phyloP scores from a whole-genome alignment of 2,113 vertebrate genomes.

The Microcebus murinus region DNA sequence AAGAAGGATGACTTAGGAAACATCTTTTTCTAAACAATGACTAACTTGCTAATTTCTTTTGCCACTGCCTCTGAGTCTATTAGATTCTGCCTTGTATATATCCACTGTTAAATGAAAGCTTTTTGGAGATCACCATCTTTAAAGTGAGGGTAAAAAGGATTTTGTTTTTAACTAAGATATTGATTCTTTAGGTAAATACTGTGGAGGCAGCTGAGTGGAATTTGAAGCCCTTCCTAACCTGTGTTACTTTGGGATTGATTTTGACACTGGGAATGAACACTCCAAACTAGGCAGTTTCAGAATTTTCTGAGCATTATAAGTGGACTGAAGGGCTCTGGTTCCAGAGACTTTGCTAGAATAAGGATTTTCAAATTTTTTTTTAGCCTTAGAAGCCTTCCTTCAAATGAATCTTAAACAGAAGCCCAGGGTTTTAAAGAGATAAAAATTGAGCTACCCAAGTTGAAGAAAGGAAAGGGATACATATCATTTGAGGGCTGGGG shows the following conservation, averaged over 20 bases:
- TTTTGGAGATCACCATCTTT: neutral
- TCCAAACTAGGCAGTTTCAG: neutral
- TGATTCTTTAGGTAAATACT: neutral
- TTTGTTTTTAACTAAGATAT: neutral
- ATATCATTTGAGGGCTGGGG: neutral
- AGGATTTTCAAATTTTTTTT: slow-evolving; percentile 2
- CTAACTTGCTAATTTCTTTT: slow-evolving; percentile 1
- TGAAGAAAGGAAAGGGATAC: neutral
- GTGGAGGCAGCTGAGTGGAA: neutral
- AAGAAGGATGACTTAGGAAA: neutral
- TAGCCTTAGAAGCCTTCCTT: slow-evolving; percentile 14
- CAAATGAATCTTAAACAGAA: slow-evolving; percentile 37
- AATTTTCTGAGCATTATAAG: neutral
- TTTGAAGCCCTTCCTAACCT: neutral
- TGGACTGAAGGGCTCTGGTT: neutral
- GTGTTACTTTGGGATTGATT: neutral
- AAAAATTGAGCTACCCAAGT: neutral
- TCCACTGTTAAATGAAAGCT: neutral
- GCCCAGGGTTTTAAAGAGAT: neutral
- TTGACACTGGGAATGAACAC: neutral
- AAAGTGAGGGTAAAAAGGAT: neutral
- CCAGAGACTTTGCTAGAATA: slow-evolving; percentile 2
- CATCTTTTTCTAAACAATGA: neutral
- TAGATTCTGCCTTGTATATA: neutral
- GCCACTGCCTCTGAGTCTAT: neutral